Evolutionary conservation across 1,140 invertebrate species (phyloP).

Genomic region (Holotrichia oblita): DNA sequence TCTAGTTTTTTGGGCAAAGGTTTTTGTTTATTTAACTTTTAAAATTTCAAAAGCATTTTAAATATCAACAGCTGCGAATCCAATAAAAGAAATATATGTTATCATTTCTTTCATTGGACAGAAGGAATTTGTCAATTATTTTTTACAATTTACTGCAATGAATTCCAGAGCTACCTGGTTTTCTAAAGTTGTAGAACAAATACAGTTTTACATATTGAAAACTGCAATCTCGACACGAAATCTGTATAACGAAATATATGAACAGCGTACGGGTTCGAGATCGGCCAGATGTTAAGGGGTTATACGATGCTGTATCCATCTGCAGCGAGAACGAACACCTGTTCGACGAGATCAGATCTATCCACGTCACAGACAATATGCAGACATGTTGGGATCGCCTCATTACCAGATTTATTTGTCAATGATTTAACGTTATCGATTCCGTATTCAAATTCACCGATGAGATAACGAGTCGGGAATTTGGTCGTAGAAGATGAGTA

Average conservation of each 20-base stretch:
- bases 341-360: constrained; percentile 4
- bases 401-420: constrained; percentile 17
- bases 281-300: constrained; percentile 4
- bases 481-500: constrained; percentile 1
- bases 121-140: too few relatives aligned
- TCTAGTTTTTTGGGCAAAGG: too few relatives aligned
- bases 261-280: neutral
- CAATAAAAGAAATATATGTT: too few relatives aligned
- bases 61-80: too few relatives aligned
- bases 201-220: neutral
- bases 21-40: too few relatives aligned
- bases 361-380: constrained; percentile 8
- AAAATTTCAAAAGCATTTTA: too few relatives aligned
- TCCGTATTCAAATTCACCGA: constrained; percentile 16
- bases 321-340: neutral
- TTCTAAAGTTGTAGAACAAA: neutral
- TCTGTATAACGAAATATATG: neutral
- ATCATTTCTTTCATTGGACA: too few relatives aligned
- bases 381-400: constrained; percentile 15
- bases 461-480: constrained; percentile 16
- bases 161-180: neutral
- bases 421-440: constrained; percentile 3
- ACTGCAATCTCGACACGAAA: neutral
- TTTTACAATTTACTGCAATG: too few relatives aligned
- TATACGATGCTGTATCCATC: neutral